Percentiles rank a stretch among this genome's conserved stretches.
Evolutionary conservation across 2,888 invertebrate genomes (phyloP).

Genomic region (Pyrrhosoma nymphula): DNA sequence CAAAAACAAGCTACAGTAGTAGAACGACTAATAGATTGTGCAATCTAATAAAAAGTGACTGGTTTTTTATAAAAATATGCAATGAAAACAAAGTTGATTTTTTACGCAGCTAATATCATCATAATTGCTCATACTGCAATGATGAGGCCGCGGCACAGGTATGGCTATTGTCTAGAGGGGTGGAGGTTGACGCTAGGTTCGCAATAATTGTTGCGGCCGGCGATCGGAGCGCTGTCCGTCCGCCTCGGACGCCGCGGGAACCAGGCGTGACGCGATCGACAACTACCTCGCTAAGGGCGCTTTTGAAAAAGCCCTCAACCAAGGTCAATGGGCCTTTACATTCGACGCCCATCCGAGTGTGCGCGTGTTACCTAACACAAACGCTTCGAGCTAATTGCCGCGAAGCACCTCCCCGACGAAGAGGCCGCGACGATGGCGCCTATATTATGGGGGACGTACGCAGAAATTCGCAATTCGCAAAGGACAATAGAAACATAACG

Average conservation of each 20-base stretch:
- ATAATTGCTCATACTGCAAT: background rate
- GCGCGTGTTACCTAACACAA: background rate
- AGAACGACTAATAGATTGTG: too few species aligned
- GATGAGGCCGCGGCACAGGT: background rate
- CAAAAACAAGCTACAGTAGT: too few species aligned
- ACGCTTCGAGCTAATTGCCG: background rate
- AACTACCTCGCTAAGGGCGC: background rate
- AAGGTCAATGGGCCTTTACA: background rate
- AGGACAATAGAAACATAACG: background rate
- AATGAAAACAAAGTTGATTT: too few species aligned
- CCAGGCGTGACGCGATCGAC: background rate
- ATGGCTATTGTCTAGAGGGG: background rate
- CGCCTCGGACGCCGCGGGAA: background rate
- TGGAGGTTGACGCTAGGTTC: background rate
- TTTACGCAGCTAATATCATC: too few species aligned
- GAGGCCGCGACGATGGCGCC: background rate
- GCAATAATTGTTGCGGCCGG: background rate
- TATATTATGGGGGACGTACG: background rate
- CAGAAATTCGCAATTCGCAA: background rate
- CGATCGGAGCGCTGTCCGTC: background rate
- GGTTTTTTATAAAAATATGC: too few species aligned
- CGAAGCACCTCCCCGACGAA: background rate
- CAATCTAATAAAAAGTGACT: too few species aligned
- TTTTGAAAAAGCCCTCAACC: background rate
- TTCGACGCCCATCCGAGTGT: background rate